These are phyloP conservation scores for Seriola rivoliana DNA, from an alignment of 2,113 vertebrate genomes.

Conservation along the genomic window DNA sequence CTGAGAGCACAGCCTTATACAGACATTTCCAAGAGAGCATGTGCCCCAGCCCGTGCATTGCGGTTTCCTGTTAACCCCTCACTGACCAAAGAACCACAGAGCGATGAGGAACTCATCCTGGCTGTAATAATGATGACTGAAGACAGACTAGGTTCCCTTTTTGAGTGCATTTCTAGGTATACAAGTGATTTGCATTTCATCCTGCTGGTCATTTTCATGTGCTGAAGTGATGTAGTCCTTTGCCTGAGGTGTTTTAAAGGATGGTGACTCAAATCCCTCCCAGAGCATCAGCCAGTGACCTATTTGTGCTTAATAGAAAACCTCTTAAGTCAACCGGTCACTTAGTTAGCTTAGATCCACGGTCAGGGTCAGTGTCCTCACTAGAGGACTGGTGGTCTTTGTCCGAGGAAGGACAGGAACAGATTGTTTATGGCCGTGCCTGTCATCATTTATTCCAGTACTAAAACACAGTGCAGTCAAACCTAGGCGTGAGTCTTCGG, in stretches of 20 bases:
- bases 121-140: not conserved
- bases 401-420: constrained; percentile 47
- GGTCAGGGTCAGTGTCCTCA: not conserved
- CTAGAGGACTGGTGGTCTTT: constrained; percentile 30
- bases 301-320: constrained; percentile 58
- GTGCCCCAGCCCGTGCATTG: constrained; percentile 51
- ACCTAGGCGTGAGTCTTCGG: not conserved
- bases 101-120: constrained; percentile 15
- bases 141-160: not conserved
- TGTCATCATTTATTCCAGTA: constrained; percentile 32
- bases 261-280: constrained; percentile 29
- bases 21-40: constrained; percentile 80
- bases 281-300: constrained; percentile 53
- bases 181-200: not conserved
- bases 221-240: not conserved
- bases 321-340: constrained; percentile 50
- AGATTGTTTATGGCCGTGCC: constrained; percentile 41
- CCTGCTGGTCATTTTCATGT: not conserved
- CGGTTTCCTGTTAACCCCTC: constrained; percentile 84
- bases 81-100: constrained; percentile 29
- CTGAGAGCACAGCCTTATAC: constrained; percentile 81
- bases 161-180: not conserved
- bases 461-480: constrained; percentile 7
- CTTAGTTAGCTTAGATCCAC: constrained; percentile 33
- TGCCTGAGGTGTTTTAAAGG: constrained; percentile 20